Base-by-base conservation (phyloP, 2,113 vertebrate genomes). In the Prietella phreatophila region DNA sequence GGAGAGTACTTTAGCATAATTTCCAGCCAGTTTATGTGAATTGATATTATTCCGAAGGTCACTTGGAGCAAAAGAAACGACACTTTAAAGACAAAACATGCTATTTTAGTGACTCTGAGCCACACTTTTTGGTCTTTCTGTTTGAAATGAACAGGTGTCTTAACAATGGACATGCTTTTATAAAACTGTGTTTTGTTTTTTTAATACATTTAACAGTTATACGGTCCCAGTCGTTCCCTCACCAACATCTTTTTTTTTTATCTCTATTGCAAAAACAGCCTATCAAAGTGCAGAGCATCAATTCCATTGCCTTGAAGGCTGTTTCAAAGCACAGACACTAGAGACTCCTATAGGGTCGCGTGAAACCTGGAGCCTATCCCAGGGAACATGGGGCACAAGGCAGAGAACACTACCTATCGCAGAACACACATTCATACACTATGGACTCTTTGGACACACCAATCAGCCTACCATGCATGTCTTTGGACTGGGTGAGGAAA, bases 1-100 rank as follows among this genome's bases (percentile, higher is more conserved):
- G 76, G 83, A 85, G 82, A 85, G 63, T 47, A 56, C 17, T 39
- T 85, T 65, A 11, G 76, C 33, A 65, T 79, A 22, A 61, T 58
- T 71, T 71, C 78, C 63, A 87, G 30, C 30, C 76, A 71, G 30
- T 65, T 90, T 55, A 42, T 33, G 69, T 27, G 22, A 17, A 79
- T 6, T 36, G 61, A 79, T 78, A 67, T 69, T 17, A 53, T 55
- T 63, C n/a, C 25, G n/a, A 67, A 86, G 76, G 75, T 67, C 67
- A 67, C 3, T 60, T 33, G 6, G 22, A n/a, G 25, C 67, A 73
- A 85, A 85, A 79, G 39, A 47, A 61, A 76, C 42, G 42, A 8
- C 53, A 39, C 33, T 14, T 61, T 11, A 82, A 42, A 42, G 10
- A 58, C 20, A 39, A 39, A 33, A 27, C 5, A 7, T 13, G 11